Evolutionary conservation across 2,797 vertebrate species (phyloP).

Genomic region (Melanotaenia nigrans): DNA sequence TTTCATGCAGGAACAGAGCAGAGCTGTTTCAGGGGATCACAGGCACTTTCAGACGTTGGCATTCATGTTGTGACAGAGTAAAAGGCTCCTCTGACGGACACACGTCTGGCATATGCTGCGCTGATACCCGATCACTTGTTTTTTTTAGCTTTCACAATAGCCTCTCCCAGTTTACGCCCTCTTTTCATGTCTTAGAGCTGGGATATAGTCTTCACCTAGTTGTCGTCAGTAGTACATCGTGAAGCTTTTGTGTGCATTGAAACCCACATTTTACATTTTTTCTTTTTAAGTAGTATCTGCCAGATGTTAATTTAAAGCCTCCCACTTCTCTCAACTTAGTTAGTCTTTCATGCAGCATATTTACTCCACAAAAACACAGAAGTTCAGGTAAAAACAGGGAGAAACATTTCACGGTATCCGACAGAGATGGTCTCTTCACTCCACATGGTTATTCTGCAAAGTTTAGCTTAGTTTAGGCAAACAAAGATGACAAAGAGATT

Average conservation of each 20-base stretch:
- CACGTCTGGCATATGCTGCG: slow-evolving; percentile 82
- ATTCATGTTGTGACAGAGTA: slow-evolving; percentile 44
- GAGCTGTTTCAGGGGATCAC: slow-evolving; percentile 53
- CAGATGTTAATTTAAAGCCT: slow-evolving; percentile 38
- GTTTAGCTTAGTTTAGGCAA: too few relatives aligned
- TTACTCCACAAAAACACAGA: background rate
- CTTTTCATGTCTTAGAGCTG: slow-evolving; percentile 47
- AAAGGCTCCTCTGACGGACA: slow-evolving; percentile 53
- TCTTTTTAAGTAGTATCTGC: slow-evolving; percentile 28
- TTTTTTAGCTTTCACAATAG: slow-evolving; percentile 66
- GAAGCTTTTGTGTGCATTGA: slow-evolving; percentile 28
- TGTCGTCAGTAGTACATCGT: slow-evolving; percentile 20
- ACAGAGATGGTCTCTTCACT: too few relatives aligned
- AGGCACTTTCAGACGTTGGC: slow-evolving; percentile 31
- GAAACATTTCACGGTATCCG: too few relatives aligned
- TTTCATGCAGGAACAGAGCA: slow-evolving; percentile 49
- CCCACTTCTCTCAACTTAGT: background rate
- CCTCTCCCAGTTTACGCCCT: slow-evolving; percentile 47
- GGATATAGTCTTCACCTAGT: slow-evolving; percentile 17
- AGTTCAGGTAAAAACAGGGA: background rate
- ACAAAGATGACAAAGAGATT: too few relatives aligned
- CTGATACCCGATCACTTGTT: slow-evolving; percentile 82
- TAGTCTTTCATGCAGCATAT: background rate
- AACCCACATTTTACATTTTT: slow-evolving; percentile 38
- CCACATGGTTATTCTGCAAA: too few relatives aligned